Percentiles rank a stretch among this genome's conserved stretches.
Evolutionary conservation across 1,140 invertebrate species (phyloP).

Genomic region (Neodiprion fabricii): DNA sequence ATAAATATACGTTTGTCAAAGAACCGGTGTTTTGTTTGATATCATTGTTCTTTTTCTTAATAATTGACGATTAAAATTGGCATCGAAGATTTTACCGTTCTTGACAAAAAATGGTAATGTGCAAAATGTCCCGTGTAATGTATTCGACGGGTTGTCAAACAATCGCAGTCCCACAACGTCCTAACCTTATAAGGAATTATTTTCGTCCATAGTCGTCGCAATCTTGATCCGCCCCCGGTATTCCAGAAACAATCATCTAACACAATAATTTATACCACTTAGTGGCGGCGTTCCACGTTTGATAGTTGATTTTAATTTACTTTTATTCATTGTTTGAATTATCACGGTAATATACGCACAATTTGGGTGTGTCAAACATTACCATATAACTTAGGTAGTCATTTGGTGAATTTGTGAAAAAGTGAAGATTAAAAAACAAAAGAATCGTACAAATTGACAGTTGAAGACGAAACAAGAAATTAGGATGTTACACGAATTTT

Average conservation of each 20-base stretch:
- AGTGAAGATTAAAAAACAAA: too few relatives aligned
- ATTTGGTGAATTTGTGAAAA: too few relatives aligned
- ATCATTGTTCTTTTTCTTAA: background rate
- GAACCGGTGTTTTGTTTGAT: constrained; percentile 5
- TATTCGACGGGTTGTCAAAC: too few relatives aligned
- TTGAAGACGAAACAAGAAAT: too few relatives aligned
- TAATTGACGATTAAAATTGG: background rate
- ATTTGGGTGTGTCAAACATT: too few relatives aligned
- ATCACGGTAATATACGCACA: too few relatives aligned
- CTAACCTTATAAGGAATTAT: constrained; percentile 52
- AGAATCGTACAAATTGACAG: too few relatives aligned
- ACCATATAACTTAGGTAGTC: too few relatives aligned
- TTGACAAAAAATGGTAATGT: background rate
- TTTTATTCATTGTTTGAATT: background rate
- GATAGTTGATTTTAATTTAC: constrained; percentile 16
- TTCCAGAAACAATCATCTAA: constrained; percentile 1
- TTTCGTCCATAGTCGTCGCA: constrained; percentile 28
- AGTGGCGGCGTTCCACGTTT: background rate
- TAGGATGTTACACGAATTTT: too few relatives aligned
- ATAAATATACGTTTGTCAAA: constrained; percentile 21
- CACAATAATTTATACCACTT: background rate
- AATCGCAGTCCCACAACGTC: background rate
- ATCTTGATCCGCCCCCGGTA: background rate
- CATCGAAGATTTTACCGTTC: background rate
- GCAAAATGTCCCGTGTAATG: background rate